Percentiles rank a stretch among this genome's conserved stretches.
phyloP scores from a whole-genome alignment of 2,797 vertebrate genomes.

The Peromyscus eremicus region DNA sequence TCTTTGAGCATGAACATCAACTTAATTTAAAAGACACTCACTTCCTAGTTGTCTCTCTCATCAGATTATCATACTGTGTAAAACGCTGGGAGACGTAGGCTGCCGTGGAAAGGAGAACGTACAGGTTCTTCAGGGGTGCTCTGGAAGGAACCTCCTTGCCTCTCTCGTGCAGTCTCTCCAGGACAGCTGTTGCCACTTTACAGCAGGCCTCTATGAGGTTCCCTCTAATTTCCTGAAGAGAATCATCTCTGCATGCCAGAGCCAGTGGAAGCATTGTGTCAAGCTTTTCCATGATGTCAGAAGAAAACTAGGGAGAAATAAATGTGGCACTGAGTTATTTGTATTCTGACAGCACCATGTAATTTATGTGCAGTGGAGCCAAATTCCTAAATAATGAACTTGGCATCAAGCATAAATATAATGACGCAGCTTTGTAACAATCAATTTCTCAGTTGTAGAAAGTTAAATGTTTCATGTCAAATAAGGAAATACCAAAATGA shows the following conservation, averaged over 20 bases:
- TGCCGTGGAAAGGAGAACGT: constrained; percentile 91
- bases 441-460: constrained; percentile 76
- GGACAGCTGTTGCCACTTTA: constrained; percentile 91
- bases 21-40: constrained; percentile 87
- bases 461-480: constrained; percentile 72
- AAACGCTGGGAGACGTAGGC: constrained; percentile 91
- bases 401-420: constrained; percentile 79
- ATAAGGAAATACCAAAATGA: constrained; percentile 79
- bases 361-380: constrained; percentile 76
- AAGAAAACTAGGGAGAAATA: constrained; percentile 93
- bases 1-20: not conserved
- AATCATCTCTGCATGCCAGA: constrained; percentile 92
- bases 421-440: constrained; percentile 73
- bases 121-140: constrained; percentile 91
- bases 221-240: constrained; percentile 93
- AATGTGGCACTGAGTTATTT: constrained; percentile 84
- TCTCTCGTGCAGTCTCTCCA: constrained; percentile 92
- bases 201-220: constrained; percentile 95
- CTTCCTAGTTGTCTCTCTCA: constrained; percentile 91
- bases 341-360: constrained; percentile 79
- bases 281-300: constrained; percentile 92
- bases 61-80: constrained; percentile 89
- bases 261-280: constrained; percentile 95
- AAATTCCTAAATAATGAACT: constrained; percentile 82
- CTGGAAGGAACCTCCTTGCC: constrained; percentile 91